Conservation (phyloP, 2,888 invertebrate species). For the Tricholauxania praeusta region DNA sequence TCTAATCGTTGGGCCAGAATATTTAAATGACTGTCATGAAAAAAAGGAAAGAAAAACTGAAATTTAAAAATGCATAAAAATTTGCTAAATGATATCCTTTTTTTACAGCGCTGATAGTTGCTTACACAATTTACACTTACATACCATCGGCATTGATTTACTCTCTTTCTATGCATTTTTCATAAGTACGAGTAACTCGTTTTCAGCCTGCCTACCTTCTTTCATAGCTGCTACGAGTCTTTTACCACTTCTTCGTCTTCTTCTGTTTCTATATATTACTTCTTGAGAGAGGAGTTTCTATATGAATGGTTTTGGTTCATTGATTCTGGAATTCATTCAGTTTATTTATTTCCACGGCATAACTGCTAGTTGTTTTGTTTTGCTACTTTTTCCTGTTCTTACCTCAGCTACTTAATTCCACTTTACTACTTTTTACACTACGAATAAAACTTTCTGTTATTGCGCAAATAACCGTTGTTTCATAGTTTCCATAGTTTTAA, state of each 20-base stretch:
- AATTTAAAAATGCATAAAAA: too few relatives aligned
- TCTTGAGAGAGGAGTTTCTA: not conserved
- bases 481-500: slow-evolving; percentile 9
- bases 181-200: slow-evolving; percentile 7
- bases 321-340: slow-evolving; percentile 33
- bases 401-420: not conserved
- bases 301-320: slow-evolving; percentile 27
- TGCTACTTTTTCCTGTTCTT: not conserved
- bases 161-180: too few relatives aligned
- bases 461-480: slow-evolving; percentile 30
- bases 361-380: too few relatives aligned
- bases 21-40: too few relatives aligned
- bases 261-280: not conserved
- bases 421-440: slow-evolving; percentile 13
- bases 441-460: slow-evolving; percentile 17
- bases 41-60: too few relatives aligned
- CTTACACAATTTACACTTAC: too few relatives aligned
- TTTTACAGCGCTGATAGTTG: too few relatives aligned
- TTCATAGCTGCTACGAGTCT: not conserved
- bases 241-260: not conserved
- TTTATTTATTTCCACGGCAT: not conserved
- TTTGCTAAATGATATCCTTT: too few relatives aligned
- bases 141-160: too few relatives aligned
- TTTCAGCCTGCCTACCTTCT: not conserved
- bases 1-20: too few relatives aligned